Evolutionary conservation across 2,113 vertebrate genomes (phyloP), one percentile per base, ranked within the genome.

Genomic region (Lepus timidus): DNA sequence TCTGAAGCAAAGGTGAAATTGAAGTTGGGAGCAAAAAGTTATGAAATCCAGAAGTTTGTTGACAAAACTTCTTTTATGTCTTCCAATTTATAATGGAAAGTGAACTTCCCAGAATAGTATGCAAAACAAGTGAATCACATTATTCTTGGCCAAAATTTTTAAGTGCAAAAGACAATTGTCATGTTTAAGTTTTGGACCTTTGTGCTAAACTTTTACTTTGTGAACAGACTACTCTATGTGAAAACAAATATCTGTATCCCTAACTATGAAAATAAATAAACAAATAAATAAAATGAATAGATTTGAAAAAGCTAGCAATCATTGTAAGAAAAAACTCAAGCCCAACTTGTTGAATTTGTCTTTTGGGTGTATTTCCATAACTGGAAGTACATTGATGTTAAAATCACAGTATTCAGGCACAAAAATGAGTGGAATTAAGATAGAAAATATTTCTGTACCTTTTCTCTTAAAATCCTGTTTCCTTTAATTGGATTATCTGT

Each of bases 31-130:
- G 29, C 5, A 62, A 27, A 9, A 17, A 58, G 31, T 92, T 95
- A 95, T 91, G 49, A 65, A 95, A 93, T 91, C 85, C 95, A 96
- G 82, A 97, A 96, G 75, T 95, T 93, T 90, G 81, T 92, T 95
- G 93, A 93, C 88, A 95, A 93, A 93, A 70, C 87, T 68, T 90
- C 97, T 95, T 80, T 95, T 88, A 96, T 91, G 92, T 91, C 73
- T 86, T 96, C 39, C 49, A 92, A 70, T 90, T 96, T 94, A 90
- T 95, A 96, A 96, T 95, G 82, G 92, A 96, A 96, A 96, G 88
- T 94, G 81, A 94, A 92, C 71, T 95, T 90, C 75, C 29, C 44
- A 75, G 27, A 88, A 95, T 71, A 94, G 31, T 36, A 92, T 9
- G 12, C 88, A 95, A 96, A 93, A 6, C 62, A 95, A 97, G 33